These are phyloP conservation scores for Crenuchus spilurus DNA, from an alignment of 2,797 vertebrate species.

Conservation along the genomic window DNA sequence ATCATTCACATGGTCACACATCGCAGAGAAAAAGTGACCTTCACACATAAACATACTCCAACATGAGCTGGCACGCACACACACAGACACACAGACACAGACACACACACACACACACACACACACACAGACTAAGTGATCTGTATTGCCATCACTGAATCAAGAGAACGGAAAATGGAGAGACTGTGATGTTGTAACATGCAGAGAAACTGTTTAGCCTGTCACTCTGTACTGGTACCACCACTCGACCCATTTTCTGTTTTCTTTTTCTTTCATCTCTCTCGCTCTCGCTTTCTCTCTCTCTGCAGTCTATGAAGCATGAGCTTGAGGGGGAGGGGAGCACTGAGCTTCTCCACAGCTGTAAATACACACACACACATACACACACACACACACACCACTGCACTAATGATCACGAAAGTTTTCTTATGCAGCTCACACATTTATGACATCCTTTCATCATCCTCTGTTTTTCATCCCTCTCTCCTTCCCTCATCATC, in stretches of 20 bases:
- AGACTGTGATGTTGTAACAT: conserved; percentile 15
- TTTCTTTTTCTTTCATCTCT: background rate
- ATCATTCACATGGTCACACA: conserved; percentile 48
- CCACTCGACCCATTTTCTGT: conserved; percentile 41
- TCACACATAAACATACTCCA: conserved; percentile 22
- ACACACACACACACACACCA: conserved; percentile 26
- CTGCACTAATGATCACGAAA: conserved; percentile 19
- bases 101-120: conserved; percentile 28
- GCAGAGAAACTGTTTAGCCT: conserved; percentile 1
- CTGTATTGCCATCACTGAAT: background rate
- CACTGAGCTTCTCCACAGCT: conserved; percentile 22
- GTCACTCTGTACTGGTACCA: background rate
- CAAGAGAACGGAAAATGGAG: conserved; percentile 31
- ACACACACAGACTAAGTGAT: background rate
- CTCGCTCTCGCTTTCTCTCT: conserved; percentile 9
- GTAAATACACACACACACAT: conserved; percentile 19
- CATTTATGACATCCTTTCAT: conserved; percentile 52
- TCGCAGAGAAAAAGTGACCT: conserved; percentile 44
- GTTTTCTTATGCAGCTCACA: conserved; percentile 50
- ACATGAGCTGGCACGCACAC: conserved; percentile 24
- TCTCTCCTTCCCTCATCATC: conserved; percentile 20
- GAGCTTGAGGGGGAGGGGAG: conserved; percentile 49
- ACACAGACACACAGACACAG: conserved; percentile 14
- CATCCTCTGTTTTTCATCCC: conserved; percentile 20
- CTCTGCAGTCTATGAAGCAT: conserved; percentile 50